Evolutionary conservation across 2,797 vertebrate species (phyloP).

Genomic region (Sciurus vulgaris): DNA sequence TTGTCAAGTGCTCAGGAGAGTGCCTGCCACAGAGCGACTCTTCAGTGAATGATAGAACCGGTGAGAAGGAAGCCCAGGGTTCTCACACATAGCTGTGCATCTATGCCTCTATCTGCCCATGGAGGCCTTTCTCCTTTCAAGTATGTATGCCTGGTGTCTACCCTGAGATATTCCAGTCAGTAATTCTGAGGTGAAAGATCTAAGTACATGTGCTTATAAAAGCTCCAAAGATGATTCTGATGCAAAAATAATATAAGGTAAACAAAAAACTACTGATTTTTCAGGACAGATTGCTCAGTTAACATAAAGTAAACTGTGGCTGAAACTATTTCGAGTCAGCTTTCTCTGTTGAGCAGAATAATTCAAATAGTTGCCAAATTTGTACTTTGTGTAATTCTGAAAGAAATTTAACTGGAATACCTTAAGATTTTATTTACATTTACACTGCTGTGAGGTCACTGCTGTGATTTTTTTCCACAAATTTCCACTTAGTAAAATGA

Average conservation of each 20-base stretch:
- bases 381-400: constrained; percentile 14
- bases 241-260: constrained; percentile 14
- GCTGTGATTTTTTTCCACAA: constrained; percentile 40
- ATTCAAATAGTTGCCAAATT: constrained; percentile 56
- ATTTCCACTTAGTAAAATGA: constrained; percentile 61
- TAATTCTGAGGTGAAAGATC: constrained; percentile 15
- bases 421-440: constrained; percentile 65
- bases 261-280: background rate
- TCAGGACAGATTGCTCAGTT: constrained; percentile 12
- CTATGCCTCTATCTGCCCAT: background rate
- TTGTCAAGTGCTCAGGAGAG: background rate
- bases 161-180: background rate
- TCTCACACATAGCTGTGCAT: background rate
- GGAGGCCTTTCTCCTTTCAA: background rate
- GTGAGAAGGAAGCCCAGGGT: background rate
- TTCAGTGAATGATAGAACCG: background rate
- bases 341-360: constrained; percentile 19
- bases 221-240: background rate
- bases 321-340: constrained; percentile 26
- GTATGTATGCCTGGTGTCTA: background rate
- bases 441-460: constrained; percentile 37
- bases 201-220: constrained; percentile 45
- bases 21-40: background rate
- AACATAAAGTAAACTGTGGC: constrained; percentile 28
- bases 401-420: constrained; percentile 49